Base-by-base conservation (phyloP, 2,113 vertebrate species). In the Progne subis region DNA sequence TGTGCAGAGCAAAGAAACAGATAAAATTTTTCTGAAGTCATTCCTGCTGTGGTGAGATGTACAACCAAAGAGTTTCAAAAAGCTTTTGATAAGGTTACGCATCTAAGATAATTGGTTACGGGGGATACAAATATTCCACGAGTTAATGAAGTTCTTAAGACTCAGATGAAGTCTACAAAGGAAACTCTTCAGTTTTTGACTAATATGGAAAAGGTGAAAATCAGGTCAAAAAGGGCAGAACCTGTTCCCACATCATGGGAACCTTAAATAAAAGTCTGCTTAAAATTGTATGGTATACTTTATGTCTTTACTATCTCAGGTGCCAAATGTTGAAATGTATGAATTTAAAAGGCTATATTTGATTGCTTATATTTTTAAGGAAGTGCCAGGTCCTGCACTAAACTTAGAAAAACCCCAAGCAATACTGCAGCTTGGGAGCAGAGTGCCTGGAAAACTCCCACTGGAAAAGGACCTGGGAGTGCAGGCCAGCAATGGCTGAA, bases 61-160 rank as follows among this genome's bases (percentile, higher is more conserved):
- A 50, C 28, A 88, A 89, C 39, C 55, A 79, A 82, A 90, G 61
- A 82, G 47, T 90, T 95, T 95, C 59, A 88, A 91, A 94, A 91
- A 77, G 9, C 5, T 55, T 91, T 94, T 92, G 23, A 72, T 80
- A 95, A 78, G 29, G 50, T 65, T 80, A 32, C 0, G 3, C 6
- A 41, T 70, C n/a, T 82, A 47, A 90, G 43, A 82, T 91, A 91
- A 82, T 20, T 92, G 28, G 34, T 29, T 80, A 65, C 0, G 0
- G 8, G 24, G 82, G 44, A 67, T 20, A 60, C 37, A 94, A 56
- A 67, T 70, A 85, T 80, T 85, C 6, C 11, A 55, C 20, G 25
- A 89, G n/a, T 50, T 76, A 53, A 52, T 65, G 5, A 80, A 50
- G 18, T 61, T 83, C 84, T 81, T 50, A 81, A 67, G 90, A 67